Conservation (phyloP, 2,113 vertebrate genomes). For the Triplophysa siluroides region DNA sequence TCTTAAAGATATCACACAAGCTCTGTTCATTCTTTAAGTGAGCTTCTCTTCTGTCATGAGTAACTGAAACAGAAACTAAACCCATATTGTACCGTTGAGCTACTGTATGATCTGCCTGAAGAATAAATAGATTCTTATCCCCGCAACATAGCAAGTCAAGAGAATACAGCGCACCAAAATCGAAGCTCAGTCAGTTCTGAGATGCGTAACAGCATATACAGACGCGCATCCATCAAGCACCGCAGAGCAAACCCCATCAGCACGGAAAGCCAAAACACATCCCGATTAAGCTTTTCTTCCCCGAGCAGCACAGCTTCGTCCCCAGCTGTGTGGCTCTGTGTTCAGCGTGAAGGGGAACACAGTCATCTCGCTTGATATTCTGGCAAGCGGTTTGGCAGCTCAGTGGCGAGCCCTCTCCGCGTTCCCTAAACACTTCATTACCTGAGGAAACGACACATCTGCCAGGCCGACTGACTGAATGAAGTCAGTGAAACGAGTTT, state of each 20-base stretch:
- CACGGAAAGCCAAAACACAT: background rate
- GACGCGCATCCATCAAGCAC: constrained; percentile 7
- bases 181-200: background rate
- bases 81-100: too few relatives aligned
- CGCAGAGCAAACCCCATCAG: background rate
- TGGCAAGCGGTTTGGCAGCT: constrained; percentile 32
- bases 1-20: background rate
- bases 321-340: constrained; percentile 2
- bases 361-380: constrained; percentile 34
- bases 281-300: background rate
- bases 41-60: too few relatives aligned
- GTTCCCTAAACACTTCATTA: constrained; percentile 30
- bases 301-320: background rate
- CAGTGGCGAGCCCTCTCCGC: background rate
- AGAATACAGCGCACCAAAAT: background rate
- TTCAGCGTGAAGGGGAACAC: constrained; percentile 6
- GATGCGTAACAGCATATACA: constrained; percentile 2
- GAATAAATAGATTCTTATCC: background rate
- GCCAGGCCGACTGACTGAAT: constrained; percentile 15
- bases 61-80: too few relatives aligned
- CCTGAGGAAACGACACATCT: constrained; percentile 36
- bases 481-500: background rate
- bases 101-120: background rate
- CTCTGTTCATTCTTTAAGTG: background rate
- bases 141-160: background rate